Percentiles rank a stretch among this genome's conserved stretches.
These are phyloP conservation scores for Trematocara zebra DNA, from an alignment of 2,113 vertebrate genomes.

Conservation along the genomic window DNA sequence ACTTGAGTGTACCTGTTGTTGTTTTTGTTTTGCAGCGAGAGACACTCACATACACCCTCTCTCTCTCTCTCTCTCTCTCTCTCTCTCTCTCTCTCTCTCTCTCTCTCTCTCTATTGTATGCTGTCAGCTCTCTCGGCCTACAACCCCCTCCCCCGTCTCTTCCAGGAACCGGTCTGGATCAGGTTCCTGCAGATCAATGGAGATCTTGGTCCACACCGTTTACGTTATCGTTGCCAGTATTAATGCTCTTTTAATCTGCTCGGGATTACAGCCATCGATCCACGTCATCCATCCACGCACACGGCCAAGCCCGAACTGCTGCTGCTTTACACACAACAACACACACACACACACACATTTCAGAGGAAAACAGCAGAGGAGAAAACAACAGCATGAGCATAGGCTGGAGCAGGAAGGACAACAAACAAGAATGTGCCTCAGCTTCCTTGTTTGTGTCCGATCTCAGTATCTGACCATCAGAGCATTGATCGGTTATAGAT, in stretches of 20 bases:
- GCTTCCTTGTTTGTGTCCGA: slow-evolving; percentile 15
- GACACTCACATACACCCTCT: no score
- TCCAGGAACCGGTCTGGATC: slow-evolving; percentile 67
- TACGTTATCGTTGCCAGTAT: slow-evolving; percentile 66
- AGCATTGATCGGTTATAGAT: slow-evolving; percentile 33
- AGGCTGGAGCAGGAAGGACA: neutral
- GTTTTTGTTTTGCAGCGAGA: no score
- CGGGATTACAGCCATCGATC: slow-evolving; percentile 68
- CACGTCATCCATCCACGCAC: slow-evolving; percentile 33
- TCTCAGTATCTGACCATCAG: slow-evolving; percentile 13
- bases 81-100: neutral
- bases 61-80: no score
- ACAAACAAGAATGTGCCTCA: slow-evolving; percentile 7
- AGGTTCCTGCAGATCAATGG: slow-evolving; percentile 66
- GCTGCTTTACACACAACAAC: neutral
- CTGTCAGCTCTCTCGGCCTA: neutral
- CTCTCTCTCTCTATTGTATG: neutral
- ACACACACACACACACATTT: neutral
- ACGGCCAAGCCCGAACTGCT: slow-evolving; percentile 16
- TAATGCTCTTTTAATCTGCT: slow-evolving; percentile 72
- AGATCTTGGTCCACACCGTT: slow-evolving; percentile 62
- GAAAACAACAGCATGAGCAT: neutral
- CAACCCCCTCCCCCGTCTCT: neutral
- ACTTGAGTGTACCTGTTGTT: no score
- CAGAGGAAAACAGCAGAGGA: neutral